Evolutionary conservation across 92 coral and sea anemone genomes (phyloP), one percentile per base, ranked within the genome.

Genomic region (Zoanthus gigantus): DNA sequence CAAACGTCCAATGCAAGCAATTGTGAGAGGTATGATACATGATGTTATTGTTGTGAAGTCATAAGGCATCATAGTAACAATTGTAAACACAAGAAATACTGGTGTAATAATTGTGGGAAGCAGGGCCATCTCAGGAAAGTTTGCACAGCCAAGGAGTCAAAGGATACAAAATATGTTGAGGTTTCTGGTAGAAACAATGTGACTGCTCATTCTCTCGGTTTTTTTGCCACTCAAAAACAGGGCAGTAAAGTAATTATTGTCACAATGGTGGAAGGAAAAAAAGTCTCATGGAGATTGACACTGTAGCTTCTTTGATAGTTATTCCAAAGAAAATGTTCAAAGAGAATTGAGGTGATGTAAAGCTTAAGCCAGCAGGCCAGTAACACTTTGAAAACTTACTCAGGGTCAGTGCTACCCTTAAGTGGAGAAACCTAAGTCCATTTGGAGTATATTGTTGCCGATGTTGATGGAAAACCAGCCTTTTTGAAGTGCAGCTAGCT

Each of bases 161-260:
- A 67, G 13, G 72, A 67, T 67, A 7, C 72, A 17, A 66, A 66
- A 28, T 71, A 71, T 12, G 45, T 71, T 71, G 48, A 71, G 76
- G 11, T 31, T 32, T 71, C 76, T 31, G 52, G 14, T 34, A 9
- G 30, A 71, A 71, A 11, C 48, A 13, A 71, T 31, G 16, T 32
- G 17, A 31, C 9, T 71, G 75, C 11, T 12, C 47, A 71, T 31
- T 71, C 75, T 31, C 17, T 71, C 47, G 45, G 45, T 7, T 31
- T 71, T 4, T 71, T 71, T 71, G 29, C 75, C 0, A 71, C 1
- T 11, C 75, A 34, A 0, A 47, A 32, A 34, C 47, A 31, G 4
- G 48, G 18, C 75, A 71, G 75, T 31, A 29, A 28, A 13, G 74
- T 46, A 29, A 32, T 71, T 32, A 7, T 13, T 71, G 47, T 71